phyloP scores from a whole-genome alignment of 2,113 vertebrate genomes.

The Entosphenus tridentatus region DNA sequence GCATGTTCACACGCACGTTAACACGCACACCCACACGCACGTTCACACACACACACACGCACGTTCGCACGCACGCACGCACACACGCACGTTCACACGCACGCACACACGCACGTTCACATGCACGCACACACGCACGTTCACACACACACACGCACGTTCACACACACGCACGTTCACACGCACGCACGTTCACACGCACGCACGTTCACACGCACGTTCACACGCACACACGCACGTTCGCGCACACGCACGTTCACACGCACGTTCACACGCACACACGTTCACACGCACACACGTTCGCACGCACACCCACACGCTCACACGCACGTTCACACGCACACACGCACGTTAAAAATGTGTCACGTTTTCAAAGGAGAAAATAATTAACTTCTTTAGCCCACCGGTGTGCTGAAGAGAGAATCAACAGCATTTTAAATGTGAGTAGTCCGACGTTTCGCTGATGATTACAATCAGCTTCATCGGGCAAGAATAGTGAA shows the following conservation, averaged over 20 bases:
- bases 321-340: neutral
- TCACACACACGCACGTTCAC: neutral
- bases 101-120: neutral
- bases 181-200: neutral
- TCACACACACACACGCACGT: neutral
- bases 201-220: neutral
- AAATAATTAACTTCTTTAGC: no score
- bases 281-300: neutral
- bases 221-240: neutral
- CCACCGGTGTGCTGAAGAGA: no score
- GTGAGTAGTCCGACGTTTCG: no score
- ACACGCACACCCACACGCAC: neutral
- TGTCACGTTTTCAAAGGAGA: no score
- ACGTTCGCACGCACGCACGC: neutral
- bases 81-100: neutral
- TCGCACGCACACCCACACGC: neutral
- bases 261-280: neutral
- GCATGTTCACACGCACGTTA: neutral
- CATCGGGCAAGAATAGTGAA: no score
- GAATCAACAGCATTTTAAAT: no score
- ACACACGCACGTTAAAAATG: neutral
- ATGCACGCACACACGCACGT: neutral
- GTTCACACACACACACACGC: neutral
- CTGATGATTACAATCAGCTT: no score
- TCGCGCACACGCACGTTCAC: neutral